phyloP scores from a whole-genome alignment of 2,888 invertebrate genomes.

The Epirrhoe tristata region DNA sequence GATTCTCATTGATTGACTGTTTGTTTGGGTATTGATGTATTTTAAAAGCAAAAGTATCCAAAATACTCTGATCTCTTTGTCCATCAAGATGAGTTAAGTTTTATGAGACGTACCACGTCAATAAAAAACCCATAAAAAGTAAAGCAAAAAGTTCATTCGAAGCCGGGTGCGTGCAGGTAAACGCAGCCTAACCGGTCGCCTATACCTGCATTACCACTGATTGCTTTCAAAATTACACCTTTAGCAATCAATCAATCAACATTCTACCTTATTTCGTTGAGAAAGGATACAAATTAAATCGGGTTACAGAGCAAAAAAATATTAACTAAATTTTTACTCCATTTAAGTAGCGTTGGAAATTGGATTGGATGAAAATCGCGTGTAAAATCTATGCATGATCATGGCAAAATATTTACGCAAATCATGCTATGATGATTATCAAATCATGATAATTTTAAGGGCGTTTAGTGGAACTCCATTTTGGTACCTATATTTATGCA shows the following conservation, averaged over 20 bases:
- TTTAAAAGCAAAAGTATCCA: neutral
- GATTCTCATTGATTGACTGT: no score
- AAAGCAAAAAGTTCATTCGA: constrained; percentile 24
- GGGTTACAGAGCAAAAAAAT: constrained; percentile 1
- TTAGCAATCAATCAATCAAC: constrained; percentile 41
- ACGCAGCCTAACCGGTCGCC: constrained; percentile 63
- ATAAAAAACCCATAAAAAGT: constrained; percentile 1
- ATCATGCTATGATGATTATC: neutral
- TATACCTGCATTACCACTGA: constrained; percentile 67
- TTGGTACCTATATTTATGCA: no score
- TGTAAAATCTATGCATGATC: constrained; percentile 18
- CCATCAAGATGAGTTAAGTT: neutral
- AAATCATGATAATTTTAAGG: neutral
- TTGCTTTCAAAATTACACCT: constrained; percentile 68
- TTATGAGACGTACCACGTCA: neutral
- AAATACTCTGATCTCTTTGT: neutral
- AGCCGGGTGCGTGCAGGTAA: constrained; percentile 71
- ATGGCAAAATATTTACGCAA: constrained; percentile 5
- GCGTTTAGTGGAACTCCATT: no score
- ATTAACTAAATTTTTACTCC: constrained; percentile 11
- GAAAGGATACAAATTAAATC: constrained; percentile 31
- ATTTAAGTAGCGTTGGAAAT: constrained; percentile 10
- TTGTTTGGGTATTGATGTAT: no score
- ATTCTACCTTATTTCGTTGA: constrained; percentile 44
- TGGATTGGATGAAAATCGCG: constrained; percentile 25